Evolutionary conservation across 2,888 invertebrate genomes (phyloP).

Genomic region (Blomia tropicalis): DNA sequence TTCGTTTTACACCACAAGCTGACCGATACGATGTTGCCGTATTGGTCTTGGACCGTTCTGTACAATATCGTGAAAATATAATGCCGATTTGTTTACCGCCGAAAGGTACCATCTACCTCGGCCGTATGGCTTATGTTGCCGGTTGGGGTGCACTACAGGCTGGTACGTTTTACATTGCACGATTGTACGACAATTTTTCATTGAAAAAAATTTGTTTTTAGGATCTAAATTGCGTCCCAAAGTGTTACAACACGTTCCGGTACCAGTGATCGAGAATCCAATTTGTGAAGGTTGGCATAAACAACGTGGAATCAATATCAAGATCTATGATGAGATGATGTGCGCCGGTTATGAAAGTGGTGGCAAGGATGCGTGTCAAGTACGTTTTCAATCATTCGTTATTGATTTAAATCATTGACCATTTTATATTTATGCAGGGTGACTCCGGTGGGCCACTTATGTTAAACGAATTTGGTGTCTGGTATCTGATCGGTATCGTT

Average conservation of each 20-base stretch:
- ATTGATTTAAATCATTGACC: background rate
- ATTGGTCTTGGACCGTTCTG: constrained; percentile 58
- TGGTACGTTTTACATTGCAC: constrained; percentile 36
- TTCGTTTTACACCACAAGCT: constrained; percentile 76
- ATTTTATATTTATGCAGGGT: constrained; percentile 43
- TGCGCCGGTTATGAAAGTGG: constrained; percentile 76
- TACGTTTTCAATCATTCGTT: constrained; percentile 33
- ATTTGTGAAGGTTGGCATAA: constrained; percentile 52
- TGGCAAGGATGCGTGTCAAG: constrained; percentile 61
- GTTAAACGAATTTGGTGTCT: constrained; percentile 67
- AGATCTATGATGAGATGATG: constrained; percentile 86
- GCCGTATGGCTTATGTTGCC: constrained; percentile 78
- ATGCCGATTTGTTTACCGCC: constrained; percentile 82
- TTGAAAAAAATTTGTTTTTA: constrained; percentile 16
- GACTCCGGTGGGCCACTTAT: constrained; percentile 78
- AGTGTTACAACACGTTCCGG: constrained; percentile 52
- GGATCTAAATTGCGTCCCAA: constrained; percentile 73
- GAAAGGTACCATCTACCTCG: constrained; percentile 71
- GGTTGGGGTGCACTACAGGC: constrained; percentile 74
- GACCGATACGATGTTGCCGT: constrained; percentile 75
- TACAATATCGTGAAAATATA: constrained; percentile 49
- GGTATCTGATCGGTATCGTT: constrained; percentile 78
- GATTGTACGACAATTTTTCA: background rate
- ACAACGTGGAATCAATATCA: constrained; percentile 58
- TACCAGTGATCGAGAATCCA: constrained; percentile 78